A percentile compares a stretch with the other conserved stretches of the same genome.
phyloP scores from a whole-genome alignment of 2,888 invertebrate genomes.

The Corbicula japonica region DNA sequence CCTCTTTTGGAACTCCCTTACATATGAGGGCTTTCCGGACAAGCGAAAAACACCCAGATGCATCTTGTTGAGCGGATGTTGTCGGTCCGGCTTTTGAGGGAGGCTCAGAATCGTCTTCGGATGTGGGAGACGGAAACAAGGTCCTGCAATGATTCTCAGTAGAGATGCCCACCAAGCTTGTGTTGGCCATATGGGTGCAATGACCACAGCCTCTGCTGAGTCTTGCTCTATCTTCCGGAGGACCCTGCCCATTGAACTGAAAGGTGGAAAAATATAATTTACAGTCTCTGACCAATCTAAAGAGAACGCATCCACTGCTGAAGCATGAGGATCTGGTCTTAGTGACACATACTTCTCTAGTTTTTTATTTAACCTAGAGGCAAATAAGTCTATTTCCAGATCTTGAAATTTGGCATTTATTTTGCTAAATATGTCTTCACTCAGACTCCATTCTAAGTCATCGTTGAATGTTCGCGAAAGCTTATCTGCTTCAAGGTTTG shows the following conservation, averaged over 20 bases:
- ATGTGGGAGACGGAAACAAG: too few relatives aligned
- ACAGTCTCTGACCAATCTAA: conserved; percentile 32
- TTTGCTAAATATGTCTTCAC: conserved; percentile 11
- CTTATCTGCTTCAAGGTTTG: conserved; percentile 43
- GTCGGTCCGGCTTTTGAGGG: too few relatives aligned
- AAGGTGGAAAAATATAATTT: conserved; percentile 58
- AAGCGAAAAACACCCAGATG: too few relatives aligned
- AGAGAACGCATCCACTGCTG: conserved; percentile 49
- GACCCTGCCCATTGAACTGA: conserved; percentile 38
- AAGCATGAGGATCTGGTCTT: conserved; percentile 47
- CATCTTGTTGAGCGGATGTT: too few relatives aligned
- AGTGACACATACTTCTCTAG: conserved; percentile 33
- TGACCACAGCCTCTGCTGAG: too few relatives aligned
- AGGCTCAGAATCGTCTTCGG: too few relatives aligned
- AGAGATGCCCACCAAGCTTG: too few relatives aligned
- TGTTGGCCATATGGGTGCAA: too few relatives aligned
- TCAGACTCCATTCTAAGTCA: conserved; percentile 53
- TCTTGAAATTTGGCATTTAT: background rate
- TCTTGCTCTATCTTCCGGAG: too few relatives aligned
- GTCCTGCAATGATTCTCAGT: too few relatives aligned
- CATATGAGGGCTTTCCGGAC: too few relatives aligned
- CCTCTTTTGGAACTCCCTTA: too few relatives aligned
- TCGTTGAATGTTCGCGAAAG: conserved; percentile 45
- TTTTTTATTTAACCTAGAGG: conserved; percentile 53
- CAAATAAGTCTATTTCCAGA: conserved; percentile 43